Conservation (phyloP, 2,797 vertebrate species). For the Dendrocincla fuliginosa region DNA sequence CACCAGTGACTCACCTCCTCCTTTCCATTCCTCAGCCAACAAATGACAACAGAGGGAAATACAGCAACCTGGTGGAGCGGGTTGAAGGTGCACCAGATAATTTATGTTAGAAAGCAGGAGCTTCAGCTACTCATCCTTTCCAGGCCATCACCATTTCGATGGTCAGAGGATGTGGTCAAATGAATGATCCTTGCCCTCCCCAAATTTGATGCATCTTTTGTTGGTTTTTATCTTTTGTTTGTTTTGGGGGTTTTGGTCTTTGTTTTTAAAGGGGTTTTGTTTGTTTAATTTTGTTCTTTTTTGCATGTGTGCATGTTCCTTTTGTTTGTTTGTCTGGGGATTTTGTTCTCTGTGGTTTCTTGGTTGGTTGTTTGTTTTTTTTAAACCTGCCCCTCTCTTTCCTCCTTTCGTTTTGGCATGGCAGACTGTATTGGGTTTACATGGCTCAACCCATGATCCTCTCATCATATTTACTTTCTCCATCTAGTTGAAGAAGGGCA, state of each 20-base stretch:
- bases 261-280: too few species aligned
- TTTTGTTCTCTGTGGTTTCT: too few species aligned
- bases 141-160: not conserved
- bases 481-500: not conserved
- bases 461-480: accelerated
- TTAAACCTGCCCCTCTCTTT: not conserved
- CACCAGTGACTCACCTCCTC: not conserved
- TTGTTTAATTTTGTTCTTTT: not conserved
- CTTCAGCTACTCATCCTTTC: not conserved
- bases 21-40: not conserved
- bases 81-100: not conserved
- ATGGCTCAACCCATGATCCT: accelerated
- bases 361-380: not conserved
- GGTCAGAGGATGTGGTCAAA: not conserved
- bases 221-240: not conserved
- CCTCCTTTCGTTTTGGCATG: not conserved
- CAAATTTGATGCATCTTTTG: not conserved
- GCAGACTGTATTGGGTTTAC: not conserved
- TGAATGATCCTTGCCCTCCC: not conserved
- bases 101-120: not conserved
- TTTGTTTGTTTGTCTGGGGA: not conserved
- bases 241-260: accelerated
- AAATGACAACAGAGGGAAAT: not conserved
- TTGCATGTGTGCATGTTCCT: not conserved
- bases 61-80: not conserved